Evolutionary conservation across 2,797 vertebrate species (phyloP).

Genomic region (Schizothorax lantsangensis): DNA sequence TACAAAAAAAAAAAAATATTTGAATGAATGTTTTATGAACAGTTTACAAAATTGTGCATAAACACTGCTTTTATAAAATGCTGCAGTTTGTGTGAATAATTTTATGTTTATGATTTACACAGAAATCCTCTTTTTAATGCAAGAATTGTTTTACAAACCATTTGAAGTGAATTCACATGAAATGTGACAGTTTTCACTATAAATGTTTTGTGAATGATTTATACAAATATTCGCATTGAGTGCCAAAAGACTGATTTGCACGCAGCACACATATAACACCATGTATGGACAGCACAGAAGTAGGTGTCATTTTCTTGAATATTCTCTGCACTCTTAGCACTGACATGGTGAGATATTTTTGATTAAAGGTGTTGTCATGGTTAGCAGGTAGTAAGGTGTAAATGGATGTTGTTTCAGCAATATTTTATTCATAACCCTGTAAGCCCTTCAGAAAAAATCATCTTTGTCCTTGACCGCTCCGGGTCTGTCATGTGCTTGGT

Average conservation of each 20-base stretch:
- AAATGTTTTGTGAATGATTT: background rate
- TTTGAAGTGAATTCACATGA: background rate
- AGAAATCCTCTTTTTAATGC: background rate
- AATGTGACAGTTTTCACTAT: background rate
- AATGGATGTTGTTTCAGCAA: conserved; percentile 37
- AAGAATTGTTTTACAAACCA: background rate
- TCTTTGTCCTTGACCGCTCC: conserved; percentile 41
- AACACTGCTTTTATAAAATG: background rate
- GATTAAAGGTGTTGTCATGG: conserved; percentile 7
- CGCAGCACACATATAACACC: background rate
- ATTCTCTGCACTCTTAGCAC: background rate
- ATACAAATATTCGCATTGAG: accelerated
- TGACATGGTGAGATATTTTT: conserved; percentile 25
- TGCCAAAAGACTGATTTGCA: background rate
- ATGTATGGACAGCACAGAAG: background rate
- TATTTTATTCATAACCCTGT: conserved; percentile 42
- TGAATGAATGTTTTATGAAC: background rate
- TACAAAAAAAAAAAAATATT: background rate
- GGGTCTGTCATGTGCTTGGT: conserved; percentile 15
- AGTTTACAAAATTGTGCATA: background rate
- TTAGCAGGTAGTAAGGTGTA: conserved; percentile 30
- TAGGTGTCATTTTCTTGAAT: conserved; percentile 4
- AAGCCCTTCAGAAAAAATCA: conserved; percentile 4
- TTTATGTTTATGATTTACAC: background rate
- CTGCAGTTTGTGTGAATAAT: background rate